phyloP scores from a whole-genome alignment of 2,113 vertebrate genomes.

The Pterophyllum scalare region DNA sequence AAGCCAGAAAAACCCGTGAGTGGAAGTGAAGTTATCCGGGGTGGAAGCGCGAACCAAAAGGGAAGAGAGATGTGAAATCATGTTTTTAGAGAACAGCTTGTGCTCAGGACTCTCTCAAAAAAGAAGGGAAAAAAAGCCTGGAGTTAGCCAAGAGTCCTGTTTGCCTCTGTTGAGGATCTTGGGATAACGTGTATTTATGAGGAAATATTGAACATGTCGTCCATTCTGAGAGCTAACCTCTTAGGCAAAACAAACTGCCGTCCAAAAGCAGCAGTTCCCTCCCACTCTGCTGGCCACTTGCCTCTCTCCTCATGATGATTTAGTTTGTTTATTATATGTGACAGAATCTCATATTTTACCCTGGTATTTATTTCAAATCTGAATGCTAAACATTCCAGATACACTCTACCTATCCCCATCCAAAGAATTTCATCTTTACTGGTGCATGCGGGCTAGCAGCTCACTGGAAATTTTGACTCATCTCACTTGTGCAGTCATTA shows the following conservation, averaged over 20 bases:
- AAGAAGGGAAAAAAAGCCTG: neutral
- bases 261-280: constrained; percentile 74
- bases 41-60: constrained; percentile 16
- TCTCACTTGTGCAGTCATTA: constrained; percentile 21
- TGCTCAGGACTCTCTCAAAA: constrained; percentile 57
- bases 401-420: neutral
- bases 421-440: constrained; percentile 1
- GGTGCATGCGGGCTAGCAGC: neutral
- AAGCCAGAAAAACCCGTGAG: constrained; percentile 16
- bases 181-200: constrained; percentile 61
- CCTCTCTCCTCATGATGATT: constrained; percentile 49
- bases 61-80: constrained; percentile 65
- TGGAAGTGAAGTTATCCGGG: constrained; percentile 34
- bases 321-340: constrained; percentile 55
- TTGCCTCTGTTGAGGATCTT: constrained; percentile 62
- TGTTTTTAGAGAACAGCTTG: constrained; percentile 76
- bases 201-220: constrained; percentile 70
- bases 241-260: constrained; percentile 63
- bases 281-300: constrained; percentile 54
- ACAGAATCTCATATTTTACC: constrained; percentile 34
- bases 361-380: constrained; percentile 48
- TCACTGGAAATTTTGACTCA: constrained; percentile 19
- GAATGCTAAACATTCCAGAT: constrained; percentile 44
- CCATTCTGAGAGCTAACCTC: constrained; percentile 64
- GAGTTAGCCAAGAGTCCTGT: constrained; percentile 53